Evolutionary conservation across 2,888 invertebrate species (phyloP).

Genomic region (Chymomyza amoena): DNA sequence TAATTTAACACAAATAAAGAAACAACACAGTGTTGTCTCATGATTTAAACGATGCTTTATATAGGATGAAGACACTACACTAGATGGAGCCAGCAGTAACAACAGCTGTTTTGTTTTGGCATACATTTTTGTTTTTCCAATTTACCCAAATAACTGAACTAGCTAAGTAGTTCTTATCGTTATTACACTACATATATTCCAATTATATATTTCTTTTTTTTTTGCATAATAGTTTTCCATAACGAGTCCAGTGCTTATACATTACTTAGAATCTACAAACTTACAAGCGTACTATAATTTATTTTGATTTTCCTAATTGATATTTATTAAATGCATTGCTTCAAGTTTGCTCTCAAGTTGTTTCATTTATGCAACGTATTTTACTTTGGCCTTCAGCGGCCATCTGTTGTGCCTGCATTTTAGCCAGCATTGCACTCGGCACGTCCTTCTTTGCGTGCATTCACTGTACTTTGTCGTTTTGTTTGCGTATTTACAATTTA

Average conservation of each 20-base stretch:
- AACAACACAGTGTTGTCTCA: too few relatives aligned
- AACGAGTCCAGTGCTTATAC: background rate
- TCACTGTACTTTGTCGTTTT: constrained; percentile 1
- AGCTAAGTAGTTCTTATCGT: too few relatives aligned
- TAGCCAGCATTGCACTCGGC: background rate
- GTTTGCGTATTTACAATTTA: constrained; percentile 64
- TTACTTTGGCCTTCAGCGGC: background rate
- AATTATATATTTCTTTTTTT: too few relatives aligned
- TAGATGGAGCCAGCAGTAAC: too few relatives aligned
- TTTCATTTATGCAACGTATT: background rate
- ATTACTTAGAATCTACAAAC: background rate
- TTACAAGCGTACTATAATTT: background rate
- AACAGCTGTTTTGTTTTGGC: too few relatives aligned
- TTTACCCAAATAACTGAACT: too few relatives aligned
- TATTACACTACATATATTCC: too few relatives aligned
- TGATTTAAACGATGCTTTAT: too few relatives aligned
- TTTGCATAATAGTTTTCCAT: background rate
- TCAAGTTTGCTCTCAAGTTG: background rate
- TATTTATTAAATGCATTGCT: background rate
- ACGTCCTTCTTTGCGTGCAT: background rate
- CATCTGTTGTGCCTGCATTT: background rate
- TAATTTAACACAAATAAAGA: too few relatives aligned
- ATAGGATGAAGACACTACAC: too few relatives aligned
- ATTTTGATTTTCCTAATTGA: background rate
- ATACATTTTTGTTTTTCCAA: too few relatives aligned